Evolutionary conservation across 30 jellyfish, hydroid and myxozoan species (phyloP).

Genomic region (Aurelia coerulea): DNA sequence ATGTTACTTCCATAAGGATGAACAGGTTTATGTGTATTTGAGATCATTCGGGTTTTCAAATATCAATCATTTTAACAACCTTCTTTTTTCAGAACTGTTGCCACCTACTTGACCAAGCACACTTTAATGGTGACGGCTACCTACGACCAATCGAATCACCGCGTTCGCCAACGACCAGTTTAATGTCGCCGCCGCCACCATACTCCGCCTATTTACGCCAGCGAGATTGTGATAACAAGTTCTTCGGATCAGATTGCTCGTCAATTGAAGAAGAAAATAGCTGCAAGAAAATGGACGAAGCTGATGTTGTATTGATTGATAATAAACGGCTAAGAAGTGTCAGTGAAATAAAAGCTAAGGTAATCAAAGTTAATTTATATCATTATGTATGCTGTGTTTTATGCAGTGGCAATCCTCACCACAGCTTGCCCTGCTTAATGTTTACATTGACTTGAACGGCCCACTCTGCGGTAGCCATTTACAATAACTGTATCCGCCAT

Average conservation of each 20-base stretch:
- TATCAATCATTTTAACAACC: background rate
- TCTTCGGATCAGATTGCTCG: conserved; percentile 53
- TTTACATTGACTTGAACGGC: too few relatives aligned
- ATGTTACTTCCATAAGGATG: too few relatives aligned
- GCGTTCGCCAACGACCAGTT: conserved; percentile 57
- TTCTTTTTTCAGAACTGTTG: conserved; percentile 43
- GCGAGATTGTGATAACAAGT: conserved; percentile 40
- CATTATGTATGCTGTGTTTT: too few relatives aligned
- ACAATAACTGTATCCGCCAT: too few relatives aligned
- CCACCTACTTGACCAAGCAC: conserved; percentile 73
- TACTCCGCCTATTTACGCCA: conserved; percentile 54
- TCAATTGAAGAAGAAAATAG: conserved; percentile 46
- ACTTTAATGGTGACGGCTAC: conserved; percentile 77
- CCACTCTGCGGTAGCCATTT: too few relatives aligned
- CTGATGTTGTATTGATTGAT: conserved; percentile 36
- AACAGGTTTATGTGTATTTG: too few relatives aligned
- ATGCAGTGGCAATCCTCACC: too few relatives aligned
- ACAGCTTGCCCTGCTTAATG: too few relatives aligned
- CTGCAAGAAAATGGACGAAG: conserved; percentile 34
- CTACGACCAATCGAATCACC: conserved; percentile 81
- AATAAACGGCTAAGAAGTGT: conserved; percentile 39
- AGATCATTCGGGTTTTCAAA: background rate
- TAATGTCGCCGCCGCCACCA: conserved; percentile 87
- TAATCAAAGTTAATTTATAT: background rate
- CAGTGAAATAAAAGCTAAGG: conserved; percentile 73